These are phyloP conservation scores for Engystomops pustulosus DNA, from an alignment of 2,113 vertebrate genomes.

Conservation along the genomic window DNA sequence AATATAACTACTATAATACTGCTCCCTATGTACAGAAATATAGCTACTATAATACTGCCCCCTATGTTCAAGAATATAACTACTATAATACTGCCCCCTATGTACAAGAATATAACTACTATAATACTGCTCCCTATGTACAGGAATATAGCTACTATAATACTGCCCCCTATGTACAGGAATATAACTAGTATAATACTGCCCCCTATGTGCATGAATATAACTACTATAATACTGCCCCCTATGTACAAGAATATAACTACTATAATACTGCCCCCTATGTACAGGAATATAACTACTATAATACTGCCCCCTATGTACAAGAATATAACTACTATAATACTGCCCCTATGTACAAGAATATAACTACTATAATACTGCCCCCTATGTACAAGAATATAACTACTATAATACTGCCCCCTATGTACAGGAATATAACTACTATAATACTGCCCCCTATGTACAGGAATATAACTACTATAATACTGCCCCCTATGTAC, in stretches of 20 bases:
- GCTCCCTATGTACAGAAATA: too few relatives aligned
- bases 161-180: too few relatives aligned
- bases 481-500: not conserved
- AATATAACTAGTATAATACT: too few relatives aligned
- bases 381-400: slow-evolving; percentile 1
- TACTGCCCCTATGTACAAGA: not conserved
- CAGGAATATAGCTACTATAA: too few relatives aligned
- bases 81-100: too few relatives aligned
- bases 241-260: slow-evolving; percentile 21
- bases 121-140: too few relatives aligned
- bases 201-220: too few relatives aligned
- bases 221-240: too few relatives aligned
- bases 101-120: too few relatives aligned
- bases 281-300: slow-evolving; percentile 14
- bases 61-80: too few relatives aligned
- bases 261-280: not conserved
- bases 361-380: slow-evolving; percentile 3
- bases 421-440: not conserved
- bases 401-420: not conserved
- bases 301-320: slow-evolving; percentile 1
- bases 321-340: not conserved
- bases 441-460: not conserved
- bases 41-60: too few relatives aligned
- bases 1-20: too few relatives aligned
- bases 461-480: slow-evolving; percentile 9